Evolutionary conservation across 2,797 vertebrate genomes (phyloP).

Genomic region (Poecile montanus): DNA sequence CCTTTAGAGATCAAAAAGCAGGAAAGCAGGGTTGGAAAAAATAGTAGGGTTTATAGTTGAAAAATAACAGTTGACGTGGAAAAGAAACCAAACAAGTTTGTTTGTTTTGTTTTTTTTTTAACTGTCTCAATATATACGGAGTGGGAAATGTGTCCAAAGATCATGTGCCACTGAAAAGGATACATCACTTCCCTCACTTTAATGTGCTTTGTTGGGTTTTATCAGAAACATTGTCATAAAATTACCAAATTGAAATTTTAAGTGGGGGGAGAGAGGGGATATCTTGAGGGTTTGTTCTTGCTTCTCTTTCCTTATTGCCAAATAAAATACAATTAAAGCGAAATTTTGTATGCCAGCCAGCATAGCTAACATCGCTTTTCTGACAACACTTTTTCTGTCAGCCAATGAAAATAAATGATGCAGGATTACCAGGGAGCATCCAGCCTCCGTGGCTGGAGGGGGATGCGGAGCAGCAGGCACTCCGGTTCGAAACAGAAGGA

Average conservation of each 20-base stretch:
- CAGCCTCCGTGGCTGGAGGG: constrained; percentile 41
- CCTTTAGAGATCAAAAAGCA: background rate
- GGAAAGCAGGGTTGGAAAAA: background rate
- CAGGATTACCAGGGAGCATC: constrained; percentile 34
- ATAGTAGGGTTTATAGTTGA: background rate
- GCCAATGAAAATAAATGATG: constrained; percentile 45
- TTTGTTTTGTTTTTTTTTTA: background rate
- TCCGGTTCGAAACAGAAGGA: background rate
- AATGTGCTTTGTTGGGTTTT: constrained; percentile 1
- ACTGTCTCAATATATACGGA: background rate
- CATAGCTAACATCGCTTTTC: constrained; percentile 7
- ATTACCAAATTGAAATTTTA: constrained; percentile 52
- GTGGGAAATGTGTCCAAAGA: constrained; percentile 19
- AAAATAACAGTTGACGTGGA: background rate
- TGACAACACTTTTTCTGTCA: constrained; percentile 38
- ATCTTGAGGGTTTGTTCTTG: constrained; percentile 27
- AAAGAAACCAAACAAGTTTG: background rate
- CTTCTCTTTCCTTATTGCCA: constrained; percentile 45
- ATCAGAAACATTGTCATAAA: constrained; percentile 36
- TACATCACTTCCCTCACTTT: constrained; percentile 16
- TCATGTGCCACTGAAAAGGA: background rate
- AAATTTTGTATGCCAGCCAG: constrained; percentile 32
- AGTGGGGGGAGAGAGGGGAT: background rate
- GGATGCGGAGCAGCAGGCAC: constrained; percentile 14
- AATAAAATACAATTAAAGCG: constrained; percentile 64